phyloP scores from a whole-genome alignment of 1,140 invertebrate genomes.

The Aleiodes sp. region DNA sequence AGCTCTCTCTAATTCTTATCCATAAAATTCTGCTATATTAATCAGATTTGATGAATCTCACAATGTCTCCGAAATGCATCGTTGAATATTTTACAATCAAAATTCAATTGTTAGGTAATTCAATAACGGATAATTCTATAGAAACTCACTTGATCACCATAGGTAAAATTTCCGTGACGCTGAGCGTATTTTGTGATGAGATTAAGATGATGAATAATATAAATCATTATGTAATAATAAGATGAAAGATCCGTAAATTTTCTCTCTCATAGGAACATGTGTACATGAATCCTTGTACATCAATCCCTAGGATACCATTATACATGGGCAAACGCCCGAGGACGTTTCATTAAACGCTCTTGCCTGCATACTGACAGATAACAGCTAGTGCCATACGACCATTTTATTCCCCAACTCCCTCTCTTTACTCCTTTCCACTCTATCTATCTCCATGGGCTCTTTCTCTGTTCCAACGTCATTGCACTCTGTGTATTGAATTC shows the following conservation, averaged over 20 bases:
- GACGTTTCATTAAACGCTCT: slow-evolving; percentile 11
- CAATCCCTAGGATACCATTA: too few species aligned
- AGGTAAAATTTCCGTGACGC: neutral
- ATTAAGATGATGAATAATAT: neutral
- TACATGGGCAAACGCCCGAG: slow-evolving; percentile 1
- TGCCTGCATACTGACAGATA: slow-evolving; percentile 41
- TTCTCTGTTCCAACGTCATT: neutral
- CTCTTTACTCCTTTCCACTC: too few species aligned
- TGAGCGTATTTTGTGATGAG: neutral
- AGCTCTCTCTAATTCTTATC: too few species aligned
- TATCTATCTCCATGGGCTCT: too few species aligned
- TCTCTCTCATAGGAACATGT: neutral
- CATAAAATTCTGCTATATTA: too few species aligned
- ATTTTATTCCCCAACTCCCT: neutral
- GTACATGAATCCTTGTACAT: neutral
- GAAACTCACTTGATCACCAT: neutral
- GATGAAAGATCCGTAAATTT: too few species aligned
- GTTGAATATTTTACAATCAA: neutral
- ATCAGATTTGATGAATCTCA: neutral
- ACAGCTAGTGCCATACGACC: slow-evolving; percentile 2
- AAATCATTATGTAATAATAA: neutral
- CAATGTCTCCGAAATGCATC: neutral
- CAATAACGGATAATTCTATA: neutral
- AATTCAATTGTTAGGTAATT: slow-evolving; percentile 13
- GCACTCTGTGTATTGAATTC: slow-evolving; percentile 23